A percentile compares a stretch with the other conserved stretches of the same genome.
phyloP scores from a whole-genome alignment of 2,797 vertebrate genomes.

The Trematomus bernacchii region DNA sequence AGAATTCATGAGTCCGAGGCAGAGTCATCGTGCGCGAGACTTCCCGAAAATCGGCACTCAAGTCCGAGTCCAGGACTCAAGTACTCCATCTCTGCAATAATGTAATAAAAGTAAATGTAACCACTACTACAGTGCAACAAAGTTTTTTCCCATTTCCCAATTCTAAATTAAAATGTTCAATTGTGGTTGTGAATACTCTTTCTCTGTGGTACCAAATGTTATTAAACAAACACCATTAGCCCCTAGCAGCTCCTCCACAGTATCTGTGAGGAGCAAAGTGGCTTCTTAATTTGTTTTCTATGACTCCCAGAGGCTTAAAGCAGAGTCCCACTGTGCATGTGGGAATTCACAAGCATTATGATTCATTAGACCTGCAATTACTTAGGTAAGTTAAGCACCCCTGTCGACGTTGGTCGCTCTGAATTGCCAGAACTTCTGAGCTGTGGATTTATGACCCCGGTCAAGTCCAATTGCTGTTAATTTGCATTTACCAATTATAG shows the following conservation, averaged over 20 bases:
- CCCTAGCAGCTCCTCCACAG: slow-evolving; percentile 41
- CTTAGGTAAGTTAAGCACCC: slow-evolving; percentile 81
- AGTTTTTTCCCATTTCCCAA: slow-evolving; percentile 21
- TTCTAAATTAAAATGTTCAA: slow-evolving; percentile 20
- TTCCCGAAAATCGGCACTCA: no score
- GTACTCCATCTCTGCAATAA: no score
- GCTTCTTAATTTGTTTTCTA: slow-evolving; percentile 57
- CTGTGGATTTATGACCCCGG: slow-evolving; percentile 85
- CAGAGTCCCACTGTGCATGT: slow-evolving; percentile 60
- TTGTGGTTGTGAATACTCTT: slow-evolving; percentile 46
- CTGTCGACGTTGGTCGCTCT: slow-evolving; percentile 74
- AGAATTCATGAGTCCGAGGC: no score
- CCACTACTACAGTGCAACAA: no score
- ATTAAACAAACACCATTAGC: slow-evolving; percentile 65
- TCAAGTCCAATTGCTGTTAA: slow-evolving; percentile 87
- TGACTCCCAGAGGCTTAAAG: slow-evolving; percentile 65
- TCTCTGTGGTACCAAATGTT: slow-evolving; percentile 47
- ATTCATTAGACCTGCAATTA: slow-evolving; percentile 86
- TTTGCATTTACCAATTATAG: slow-evolving; percentile 86
- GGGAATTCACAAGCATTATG: slow-evolving; percentile 82
- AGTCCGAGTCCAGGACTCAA: no score
- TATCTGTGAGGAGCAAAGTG: slow-evolving; percentile 56
- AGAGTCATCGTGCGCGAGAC: no score
- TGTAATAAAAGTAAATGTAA: no score
- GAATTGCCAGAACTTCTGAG: slow-evolving; percentile 82